These are phyloP conservation scores for Diachasma alloeum DNA, from an alignment of 1,140 invertebrate species.

Conservation along the genomic window DNA sequence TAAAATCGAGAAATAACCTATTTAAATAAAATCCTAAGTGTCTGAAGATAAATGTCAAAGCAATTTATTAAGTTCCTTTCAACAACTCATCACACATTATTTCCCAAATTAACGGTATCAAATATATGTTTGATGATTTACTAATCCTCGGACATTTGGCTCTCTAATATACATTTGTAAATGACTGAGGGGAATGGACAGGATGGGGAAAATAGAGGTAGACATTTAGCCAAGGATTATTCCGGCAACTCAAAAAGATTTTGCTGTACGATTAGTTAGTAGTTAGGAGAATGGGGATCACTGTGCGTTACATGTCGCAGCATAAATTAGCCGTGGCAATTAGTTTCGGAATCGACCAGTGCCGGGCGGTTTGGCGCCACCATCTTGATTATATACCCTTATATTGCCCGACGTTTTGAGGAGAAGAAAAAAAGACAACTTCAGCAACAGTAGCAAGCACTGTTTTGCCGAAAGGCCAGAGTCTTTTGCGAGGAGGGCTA, in stretches of 20 bases:
- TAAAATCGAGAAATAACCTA: slow-evolving; percentile 15
- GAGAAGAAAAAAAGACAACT: slow-evolving; percentile 30
- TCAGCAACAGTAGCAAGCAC: slow-evolving; percentile 62
- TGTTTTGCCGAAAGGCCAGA: slow-evolving; percentile 62
- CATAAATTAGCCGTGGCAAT: slow-evolving; percentile 65
- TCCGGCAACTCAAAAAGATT: slow-evolving; percentile 39
- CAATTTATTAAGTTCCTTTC: not conserved
- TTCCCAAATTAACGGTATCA: not conserved
- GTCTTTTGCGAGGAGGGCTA: slow-evolving; percentile 51
- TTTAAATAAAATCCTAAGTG: slow-evolving; percentile 20
- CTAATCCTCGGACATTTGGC: not conserved
- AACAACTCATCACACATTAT: not conserved
- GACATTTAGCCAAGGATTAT: slow-evolving; percentile 11
- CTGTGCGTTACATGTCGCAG: slow-evolving; percentile 59
- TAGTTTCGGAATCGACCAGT: slow-evolving; percentile 62
- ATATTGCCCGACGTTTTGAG: slow-evolving; percentile 18
- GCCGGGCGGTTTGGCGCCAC: slow-evolving; percentile 61
- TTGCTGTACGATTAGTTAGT: slow-evolving; percentile 47
- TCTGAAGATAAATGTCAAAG: not conserved
- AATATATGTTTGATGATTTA: not conserved
- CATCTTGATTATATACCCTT: slow-evolving; percentile 59
- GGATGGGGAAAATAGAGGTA: not conserved
- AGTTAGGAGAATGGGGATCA: slow-evolving; percentile 52
- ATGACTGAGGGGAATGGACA: not conserved
- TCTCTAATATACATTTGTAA: not conserved